phyloP scores from a whole-genome alignment of 2,888 invertebrate species.

The Cremastobaeus sp. region DNA sequence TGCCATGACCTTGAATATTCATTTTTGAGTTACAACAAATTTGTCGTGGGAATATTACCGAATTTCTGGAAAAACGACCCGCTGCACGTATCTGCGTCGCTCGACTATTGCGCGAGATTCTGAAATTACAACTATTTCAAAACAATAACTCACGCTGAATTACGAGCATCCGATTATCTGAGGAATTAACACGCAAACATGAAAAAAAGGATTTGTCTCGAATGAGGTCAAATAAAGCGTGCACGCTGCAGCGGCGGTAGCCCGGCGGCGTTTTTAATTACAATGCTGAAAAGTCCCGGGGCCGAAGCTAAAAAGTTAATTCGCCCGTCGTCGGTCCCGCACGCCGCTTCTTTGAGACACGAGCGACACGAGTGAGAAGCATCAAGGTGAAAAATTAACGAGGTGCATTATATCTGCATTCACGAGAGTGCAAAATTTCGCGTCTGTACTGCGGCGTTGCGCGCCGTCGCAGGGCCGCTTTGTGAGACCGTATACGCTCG shows the following conservation, averaged over 20 bases:
- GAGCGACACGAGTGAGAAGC: slow-evolving; percentile 4
- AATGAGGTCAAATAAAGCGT: slow-evolving; percentile 39
- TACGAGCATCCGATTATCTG: slow-evolving; percentile 46
- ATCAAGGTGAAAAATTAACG: slow-evolving; percentile 42
- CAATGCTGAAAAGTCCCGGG: slow-evolving; percentile 18
- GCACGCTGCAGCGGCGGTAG: slow-evolving; percentile 7
- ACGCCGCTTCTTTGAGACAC: background rate
- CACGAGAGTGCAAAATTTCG: slow-evolving; percentile 35
- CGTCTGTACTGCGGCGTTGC: slow-evolving; percentile 1
- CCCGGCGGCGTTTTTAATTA: slow-evolving; percentile 20
- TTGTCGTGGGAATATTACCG: too few species aligned
- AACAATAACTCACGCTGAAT: slow-evolving; percentile 45
- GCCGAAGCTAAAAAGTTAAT: slow-evolving; percentile 27
- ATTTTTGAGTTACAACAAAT: too few species aligned
- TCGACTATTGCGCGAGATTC: too few species aligned
- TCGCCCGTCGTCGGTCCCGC: slow-evolving; percentile 11
- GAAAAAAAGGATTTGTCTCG: slow-evolving; percentile 23
- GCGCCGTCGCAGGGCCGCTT: slow-evolving; percentile 14
- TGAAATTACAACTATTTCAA: slow-evolving; percentile 25
- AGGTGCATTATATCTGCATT: slow-evolving; percentile 37
- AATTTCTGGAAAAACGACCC: too few species aligned
- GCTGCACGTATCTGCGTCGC: too few species aligned
- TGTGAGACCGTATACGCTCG: background rate
- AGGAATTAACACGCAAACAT: slow-evolving; percentile 45
- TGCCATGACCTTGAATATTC: too few species aligned